A percentile compares a stretch with the other conserved stretches of the same genome.
Conservation (phyloP, 2,797 vertebrate species). For the Urocyon cinereoargenteus region DNA sequence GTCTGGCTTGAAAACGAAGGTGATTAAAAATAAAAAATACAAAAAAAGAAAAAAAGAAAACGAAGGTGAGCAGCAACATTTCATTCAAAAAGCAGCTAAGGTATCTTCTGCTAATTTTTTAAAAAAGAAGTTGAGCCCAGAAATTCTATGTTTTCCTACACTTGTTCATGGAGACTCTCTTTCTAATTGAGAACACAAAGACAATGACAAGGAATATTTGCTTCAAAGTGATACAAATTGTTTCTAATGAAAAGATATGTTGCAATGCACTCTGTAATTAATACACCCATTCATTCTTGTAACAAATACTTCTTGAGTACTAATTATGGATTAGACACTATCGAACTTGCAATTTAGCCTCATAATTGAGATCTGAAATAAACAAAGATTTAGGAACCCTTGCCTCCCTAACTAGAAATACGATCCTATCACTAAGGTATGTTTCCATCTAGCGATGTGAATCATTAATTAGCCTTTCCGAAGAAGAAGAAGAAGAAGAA, state of each 20-base stretch:
- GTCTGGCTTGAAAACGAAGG: neutral
- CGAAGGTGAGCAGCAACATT: neutral
- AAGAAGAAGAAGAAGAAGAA: neutral
- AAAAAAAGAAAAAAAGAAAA: too few relatives aligned
- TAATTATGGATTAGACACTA: neutral
- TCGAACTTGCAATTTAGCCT: neutral
- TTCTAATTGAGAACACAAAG: neutral
- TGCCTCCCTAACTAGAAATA: conserved; percentile 52
- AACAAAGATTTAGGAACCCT: conserved; percentile 61
- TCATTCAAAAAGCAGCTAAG: neutral
- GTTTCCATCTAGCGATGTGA: conserved; percentile 80
- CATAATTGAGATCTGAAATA: conserved; percentile 67
- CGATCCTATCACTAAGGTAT: conserved; percentile 71
- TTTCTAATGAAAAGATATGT: conserved; percentile 41
- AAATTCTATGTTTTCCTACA: neutral
- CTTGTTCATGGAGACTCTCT: neutral
- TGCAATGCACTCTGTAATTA: neutral
- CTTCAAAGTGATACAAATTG: neutral
- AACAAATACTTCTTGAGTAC: neutral
- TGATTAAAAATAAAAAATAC: too few relatives aligned
- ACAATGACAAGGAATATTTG: neutral
- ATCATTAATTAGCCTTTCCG: neutral
- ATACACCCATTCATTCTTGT: neutral
- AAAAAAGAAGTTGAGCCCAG: neutral
- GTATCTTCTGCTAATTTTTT: neutral